Conservation (phyloP, 2,113 vertebrate genomes). For the Notechis scutatus region DNA sequence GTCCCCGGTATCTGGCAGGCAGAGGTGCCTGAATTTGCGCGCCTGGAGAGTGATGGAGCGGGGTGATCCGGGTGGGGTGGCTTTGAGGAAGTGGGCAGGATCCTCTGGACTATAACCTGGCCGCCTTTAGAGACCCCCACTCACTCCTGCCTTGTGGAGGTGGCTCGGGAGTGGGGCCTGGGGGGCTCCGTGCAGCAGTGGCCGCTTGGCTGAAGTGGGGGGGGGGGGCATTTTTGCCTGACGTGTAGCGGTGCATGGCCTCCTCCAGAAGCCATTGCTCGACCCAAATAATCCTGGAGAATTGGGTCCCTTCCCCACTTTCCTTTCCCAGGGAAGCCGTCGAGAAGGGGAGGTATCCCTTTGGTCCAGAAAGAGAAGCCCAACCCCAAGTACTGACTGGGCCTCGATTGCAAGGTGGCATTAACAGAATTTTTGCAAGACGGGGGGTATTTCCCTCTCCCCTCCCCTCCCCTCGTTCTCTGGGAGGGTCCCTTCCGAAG, state of each 20-base stretch:
- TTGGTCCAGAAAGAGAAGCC: background rate
- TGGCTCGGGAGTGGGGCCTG: background rate
- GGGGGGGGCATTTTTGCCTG: background rate
- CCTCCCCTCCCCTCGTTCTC: no score
- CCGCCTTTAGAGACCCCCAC: background rate
- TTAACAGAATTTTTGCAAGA: no score
- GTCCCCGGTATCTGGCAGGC: background rate
- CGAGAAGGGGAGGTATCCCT: background rate
- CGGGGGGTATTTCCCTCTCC: no score
- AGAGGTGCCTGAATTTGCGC: background rate
- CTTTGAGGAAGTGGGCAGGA: background rate
- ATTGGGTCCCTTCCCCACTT: background rate
- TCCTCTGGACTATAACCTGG: background rate
- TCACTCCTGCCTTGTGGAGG: background rate
- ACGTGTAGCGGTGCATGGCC: background rate
- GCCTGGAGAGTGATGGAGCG: fast-evolving
- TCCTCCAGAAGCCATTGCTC: background rate
- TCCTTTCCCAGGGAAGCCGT: background rate
- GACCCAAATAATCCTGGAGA: background rate
- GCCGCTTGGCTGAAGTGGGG: background rate
- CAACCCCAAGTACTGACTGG: background rate
- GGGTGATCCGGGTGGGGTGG: fast-evolving
- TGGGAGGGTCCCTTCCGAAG: no score
- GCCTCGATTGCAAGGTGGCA: no score
- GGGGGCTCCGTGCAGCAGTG: background rate